A percentile compares a stretch with the other conserved stretches of the same genome.
phyloP scores from a whole-genome alignment of 2,113 vertebrate species.

The Egretta garzetta region DNA sequence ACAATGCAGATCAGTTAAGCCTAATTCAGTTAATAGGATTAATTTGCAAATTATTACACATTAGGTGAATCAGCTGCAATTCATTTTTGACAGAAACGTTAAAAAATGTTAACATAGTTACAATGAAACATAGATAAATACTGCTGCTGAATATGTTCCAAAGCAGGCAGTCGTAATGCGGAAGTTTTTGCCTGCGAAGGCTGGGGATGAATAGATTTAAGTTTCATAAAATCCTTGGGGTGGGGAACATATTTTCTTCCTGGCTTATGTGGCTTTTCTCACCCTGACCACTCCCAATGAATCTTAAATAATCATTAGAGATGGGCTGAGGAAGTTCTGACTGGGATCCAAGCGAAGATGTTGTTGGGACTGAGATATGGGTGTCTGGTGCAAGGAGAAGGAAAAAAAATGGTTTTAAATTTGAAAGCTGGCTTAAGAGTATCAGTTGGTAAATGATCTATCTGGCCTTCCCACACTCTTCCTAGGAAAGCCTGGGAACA shows the following conservation, averaged over 20 bases:
- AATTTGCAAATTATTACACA: constrained; percentile 51
- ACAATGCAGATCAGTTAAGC: constrained; percentile 35
- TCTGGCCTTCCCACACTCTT: background rate
- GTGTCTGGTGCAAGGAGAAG: background rate
- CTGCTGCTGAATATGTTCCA: background rate
- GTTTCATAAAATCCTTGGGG: background rate
- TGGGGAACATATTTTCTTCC: background rate
- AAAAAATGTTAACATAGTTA: constrained; percentile 2
- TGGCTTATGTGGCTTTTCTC: background rate
- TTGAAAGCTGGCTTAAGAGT: background rate
- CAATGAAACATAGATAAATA: constrained; percentile 25
- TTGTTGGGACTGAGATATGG: background rate
- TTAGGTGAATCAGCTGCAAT: constrained; percentile 41
- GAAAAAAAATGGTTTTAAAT: background rate
- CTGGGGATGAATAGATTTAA: background rate
- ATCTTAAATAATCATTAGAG: background rate
- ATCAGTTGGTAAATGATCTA: background rate
- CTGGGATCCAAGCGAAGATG: background rate
- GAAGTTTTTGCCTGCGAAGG: background rate
- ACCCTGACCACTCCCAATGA: background rate
- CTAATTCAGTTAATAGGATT: constrained; percentile 45
- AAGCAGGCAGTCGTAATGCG: background rate
- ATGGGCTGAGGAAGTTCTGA: background rate
- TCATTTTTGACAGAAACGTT: constrained; percentile 27
- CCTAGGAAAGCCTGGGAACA: background rate